Evolutionary conservation across 2,113 vertebrate genomes (phyloP).

Genomic region (Nothobranchius kuhntae): DNA sequence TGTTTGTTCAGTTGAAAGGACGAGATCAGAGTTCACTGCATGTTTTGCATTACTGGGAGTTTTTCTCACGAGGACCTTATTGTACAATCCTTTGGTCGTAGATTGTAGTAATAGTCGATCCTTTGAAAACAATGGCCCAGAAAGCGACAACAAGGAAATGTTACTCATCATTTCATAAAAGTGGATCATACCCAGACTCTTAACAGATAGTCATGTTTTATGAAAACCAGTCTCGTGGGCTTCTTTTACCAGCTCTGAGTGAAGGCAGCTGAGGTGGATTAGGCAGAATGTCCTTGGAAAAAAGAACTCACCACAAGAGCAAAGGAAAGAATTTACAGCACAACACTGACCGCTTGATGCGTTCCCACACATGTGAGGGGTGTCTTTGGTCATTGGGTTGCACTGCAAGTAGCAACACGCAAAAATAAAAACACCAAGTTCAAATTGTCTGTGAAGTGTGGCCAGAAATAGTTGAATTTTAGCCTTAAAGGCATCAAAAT

Average conservation of each 20-base stretch:
- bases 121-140: conserved; percentile 46
- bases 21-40: conserved; percentile 19
- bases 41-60: conserved; percentile 5
- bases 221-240: conserved; percentile 76
- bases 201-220: conserved; percentile 81
- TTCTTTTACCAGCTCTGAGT: conserved; percentile 77
- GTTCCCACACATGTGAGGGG: conserved; percentile 64
- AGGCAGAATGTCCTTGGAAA: conserved; percentile 80
- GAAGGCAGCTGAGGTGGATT: conserved; percentile 82
- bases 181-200: conserved; percentile 74
- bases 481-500: neutral
- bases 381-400: conserved; percentile 39
- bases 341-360: conserved; percentile 76
- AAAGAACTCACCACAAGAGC: conserved; percentile 76
- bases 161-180: conserved; percentile 78
- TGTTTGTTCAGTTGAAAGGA: conserved; percentile 14
- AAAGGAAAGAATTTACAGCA: conserved; percentile 71
- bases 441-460: neutral
- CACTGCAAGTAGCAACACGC: conserved; percentile 19
- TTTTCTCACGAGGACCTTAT: conserved; percentile 19
- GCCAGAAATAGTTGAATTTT: no score
- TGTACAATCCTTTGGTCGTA: conserved; percentile 23
- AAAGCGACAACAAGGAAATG: conserved; percentile 76
- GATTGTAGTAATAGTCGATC: conserved; percentile 43
- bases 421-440: neutral